These are phyloP conservation scores for Bombus balteatus DNA, from an alignment of 1,140 invertebrate species.

Conservation along the genomic window DNA sequence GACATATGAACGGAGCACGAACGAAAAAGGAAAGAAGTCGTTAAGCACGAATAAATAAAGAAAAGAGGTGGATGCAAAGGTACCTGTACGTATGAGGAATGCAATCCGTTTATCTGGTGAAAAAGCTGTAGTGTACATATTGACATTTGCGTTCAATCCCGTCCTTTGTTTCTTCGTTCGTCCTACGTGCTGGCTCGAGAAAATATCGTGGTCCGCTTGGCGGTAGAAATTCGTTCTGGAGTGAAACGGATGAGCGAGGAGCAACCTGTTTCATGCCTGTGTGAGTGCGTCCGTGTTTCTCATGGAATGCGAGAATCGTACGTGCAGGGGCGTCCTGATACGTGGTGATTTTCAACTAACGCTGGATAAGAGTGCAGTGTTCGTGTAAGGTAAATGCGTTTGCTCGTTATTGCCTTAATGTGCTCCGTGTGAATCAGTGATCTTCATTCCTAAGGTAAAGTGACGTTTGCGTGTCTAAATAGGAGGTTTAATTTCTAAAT, in stretches of 20 bases:
- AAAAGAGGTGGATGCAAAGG: background rate
- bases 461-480: background rate
- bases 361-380: conserved; percentile 44
- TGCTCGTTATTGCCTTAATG: conserved; percentile 22
- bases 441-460: conserved; percentile 28
- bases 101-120: conserved; percentile 49
- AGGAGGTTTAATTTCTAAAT: background rate
- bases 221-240: conserved; percentile 45
- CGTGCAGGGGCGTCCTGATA: conserved; percentile 51
- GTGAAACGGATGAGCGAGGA: conserved; percentile 36
- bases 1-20: background rate
- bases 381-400: conserved; percentile 8
- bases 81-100: background rate
- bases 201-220: conserved; percentile 36
- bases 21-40: background rate
- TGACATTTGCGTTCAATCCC: conserved; percentile 14
- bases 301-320: conserved; percentile 66
- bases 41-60: conserved; percentile 20
- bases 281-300: conserved; percentile 33
- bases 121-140: conserved; percentile 24
- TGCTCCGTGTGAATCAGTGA: conserved; percentile 13
- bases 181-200: background rate
- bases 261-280: conserved; percentile 51
- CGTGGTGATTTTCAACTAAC: conserved; percentile 46
- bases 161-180: conserved; percentile 16